These are phyloP conservation scores for Orthosia gothica DNA, from an alignment of 2,888 invertebrate genomes.

Conservation along the genomic window DNA sequence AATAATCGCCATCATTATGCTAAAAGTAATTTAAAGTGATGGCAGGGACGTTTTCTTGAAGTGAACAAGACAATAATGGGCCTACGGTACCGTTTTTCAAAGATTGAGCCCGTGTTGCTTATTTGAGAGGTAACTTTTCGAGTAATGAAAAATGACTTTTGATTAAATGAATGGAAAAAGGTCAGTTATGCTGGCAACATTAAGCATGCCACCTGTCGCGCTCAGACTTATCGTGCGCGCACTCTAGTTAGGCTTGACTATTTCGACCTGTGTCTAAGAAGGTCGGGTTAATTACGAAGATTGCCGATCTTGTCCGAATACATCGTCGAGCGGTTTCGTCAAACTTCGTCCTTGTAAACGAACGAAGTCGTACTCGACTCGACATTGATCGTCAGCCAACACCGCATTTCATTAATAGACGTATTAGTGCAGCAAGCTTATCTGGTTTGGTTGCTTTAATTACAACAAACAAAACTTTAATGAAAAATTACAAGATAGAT, in stretches of 20 bases:
- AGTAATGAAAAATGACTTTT: too few relatives aligned
- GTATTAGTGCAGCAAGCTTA: background rate
- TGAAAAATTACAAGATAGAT: background rate
- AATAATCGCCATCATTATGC: too few relatives aligned
- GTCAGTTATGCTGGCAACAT: too few relatives aligned
- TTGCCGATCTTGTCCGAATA: background rate
- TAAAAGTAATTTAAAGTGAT: too few relatives aligned
- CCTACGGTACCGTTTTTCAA: too few relatives aligned
- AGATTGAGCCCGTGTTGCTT: too few relatives aligned
- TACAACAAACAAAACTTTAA: background rate
- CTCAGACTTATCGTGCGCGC: too few relatives aligned
- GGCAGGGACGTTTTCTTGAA: too few relatives aligned
- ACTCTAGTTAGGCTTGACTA: background rate
- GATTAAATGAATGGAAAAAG: too few relatives aligned
- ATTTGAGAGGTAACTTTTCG: too few relatives aligned
- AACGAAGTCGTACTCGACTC: background rate
- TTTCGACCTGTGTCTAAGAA: background rate
- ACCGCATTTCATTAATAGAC: background rate
- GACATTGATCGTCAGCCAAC: background rate
- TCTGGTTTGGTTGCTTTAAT: background rate
- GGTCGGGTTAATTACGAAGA: background rate
- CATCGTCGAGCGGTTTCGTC: background rate
- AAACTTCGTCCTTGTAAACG: background rate
- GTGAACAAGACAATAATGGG: too few relatives aligned
- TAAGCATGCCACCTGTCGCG: too few relatives aligned